Conservation (phyloP, 35 echinoderm and acorn worm genomes). For the Diadema setosum region DNA sequence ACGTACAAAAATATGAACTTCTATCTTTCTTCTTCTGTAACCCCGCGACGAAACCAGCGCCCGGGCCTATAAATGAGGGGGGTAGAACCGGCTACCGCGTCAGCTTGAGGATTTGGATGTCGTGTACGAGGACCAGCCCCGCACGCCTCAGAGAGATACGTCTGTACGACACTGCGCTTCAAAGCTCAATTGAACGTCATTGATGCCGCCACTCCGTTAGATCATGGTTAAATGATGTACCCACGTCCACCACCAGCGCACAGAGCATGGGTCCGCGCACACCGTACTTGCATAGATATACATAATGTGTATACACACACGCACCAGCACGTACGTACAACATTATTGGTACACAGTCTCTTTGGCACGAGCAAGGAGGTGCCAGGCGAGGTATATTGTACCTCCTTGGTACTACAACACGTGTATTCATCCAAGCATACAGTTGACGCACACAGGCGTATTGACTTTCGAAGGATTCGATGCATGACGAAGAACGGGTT, state of each 20-base stretch:
- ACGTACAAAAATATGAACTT: neutral
- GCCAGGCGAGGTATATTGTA: too few species aligned
- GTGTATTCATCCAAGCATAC: too few species aligned
- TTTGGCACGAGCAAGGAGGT: too few species aligned
- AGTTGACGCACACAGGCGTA: too few species aligned
- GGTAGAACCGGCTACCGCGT: neutral
- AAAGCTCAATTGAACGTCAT: neutral
- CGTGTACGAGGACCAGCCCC: conserved; percentile 5
- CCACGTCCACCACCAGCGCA: too few species aligned
- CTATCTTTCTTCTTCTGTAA: neutral
- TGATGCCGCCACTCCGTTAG: neutral
- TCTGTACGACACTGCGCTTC: neutral
- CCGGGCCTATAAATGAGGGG: neutral
- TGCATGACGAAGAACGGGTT: too few species aligned
- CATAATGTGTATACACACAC: neutral
- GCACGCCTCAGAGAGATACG: neutral
- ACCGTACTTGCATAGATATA: neutral
- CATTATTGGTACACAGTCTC: too few species aligned
- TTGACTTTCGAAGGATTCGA: too few species aligned
- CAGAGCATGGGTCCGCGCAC: neutral
- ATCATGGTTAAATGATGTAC: neutral
- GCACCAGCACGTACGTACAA: neutral
- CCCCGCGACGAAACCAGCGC: conserved; percentile 1
- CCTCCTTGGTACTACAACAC: too few species aligned
- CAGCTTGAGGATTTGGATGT: neutral